phyloP scores from a whole-genome alignment of 2,888 invertebrate genomes.

The Rotaria sp. region DNA sequence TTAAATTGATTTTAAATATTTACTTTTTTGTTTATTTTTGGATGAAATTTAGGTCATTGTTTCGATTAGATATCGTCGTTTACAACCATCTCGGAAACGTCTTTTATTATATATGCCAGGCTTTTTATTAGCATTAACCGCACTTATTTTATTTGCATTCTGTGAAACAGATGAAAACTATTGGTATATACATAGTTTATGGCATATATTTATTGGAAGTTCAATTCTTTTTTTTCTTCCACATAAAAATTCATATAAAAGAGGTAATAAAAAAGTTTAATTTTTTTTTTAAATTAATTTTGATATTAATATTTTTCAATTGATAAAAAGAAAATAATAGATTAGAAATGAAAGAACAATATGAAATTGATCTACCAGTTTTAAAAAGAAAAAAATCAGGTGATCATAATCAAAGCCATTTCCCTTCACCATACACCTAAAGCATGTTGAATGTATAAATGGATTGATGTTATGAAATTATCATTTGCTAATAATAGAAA shows the following conservation, averaged over 20 bases:
- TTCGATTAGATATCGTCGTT: neutral
- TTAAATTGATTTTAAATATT: neutral
- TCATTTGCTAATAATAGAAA: neutral
- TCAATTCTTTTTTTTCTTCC: constrained; percentile 74
- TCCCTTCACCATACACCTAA: neutral
- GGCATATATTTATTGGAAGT: constrained; percentile 67
- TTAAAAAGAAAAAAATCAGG: neutral
- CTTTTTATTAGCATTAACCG: constrained; percentile 64
- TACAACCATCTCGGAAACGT: neutral
- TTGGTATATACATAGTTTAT: constrained; percentile 75
- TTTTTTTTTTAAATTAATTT: too few relatives aligned
- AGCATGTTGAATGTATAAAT: neutral
- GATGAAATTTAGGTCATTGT: neutral
- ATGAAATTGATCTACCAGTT: neutral
- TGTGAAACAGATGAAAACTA: constrained; percentile 80
- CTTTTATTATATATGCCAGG: constrained; percentile 58
- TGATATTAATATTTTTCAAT: neutral
- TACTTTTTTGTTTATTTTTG: neutral
- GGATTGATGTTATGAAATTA: neutral
- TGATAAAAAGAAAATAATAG: neutral
- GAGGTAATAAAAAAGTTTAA: neutral
- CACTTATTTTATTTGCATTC: constrained; percentile 73
- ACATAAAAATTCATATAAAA: neutral
- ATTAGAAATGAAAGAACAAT: neutral
- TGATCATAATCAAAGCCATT: neutral